Evolutionary conservation across 2,888 invertebrate species (phyloP).

Genomic region (Drosophila glabriapex): DNA sequence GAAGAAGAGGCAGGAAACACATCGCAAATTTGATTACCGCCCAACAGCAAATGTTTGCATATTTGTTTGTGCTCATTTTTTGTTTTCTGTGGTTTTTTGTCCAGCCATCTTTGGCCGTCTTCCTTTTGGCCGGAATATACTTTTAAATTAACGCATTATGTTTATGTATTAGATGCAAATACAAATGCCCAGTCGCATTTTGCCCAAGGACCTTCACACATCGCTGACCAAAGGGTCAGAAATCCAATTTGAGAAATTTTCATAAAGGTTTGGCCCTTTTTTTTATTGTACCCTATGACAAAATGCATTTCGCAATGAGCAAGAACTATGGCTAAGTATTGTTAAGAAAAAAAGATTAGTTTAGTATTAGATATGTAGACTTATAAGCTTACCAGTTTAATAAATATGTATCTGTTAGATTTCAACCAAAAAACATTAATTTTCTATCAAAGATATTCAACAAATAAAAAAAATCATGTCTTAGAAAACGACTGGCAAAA

Average conservation of each 20-base stretch:
- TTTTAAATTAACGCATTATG: constrained; percentile 82
- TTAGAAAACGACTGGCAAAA: too few relatives aligned
- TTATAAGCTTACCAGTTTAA: neutral
- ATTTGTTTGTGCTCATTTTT: constrained; percentile 37
- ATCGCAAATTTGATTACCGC: constrained; percentile 78
- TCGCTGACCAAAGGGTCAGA: constrained; percentile 80
- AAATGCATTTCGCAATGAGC: too few relatives aligned
- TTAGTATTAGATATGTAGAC: neutral
- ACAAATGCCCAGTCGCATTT: constrained; percentile 56
- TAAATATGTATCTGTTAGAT: neutral
- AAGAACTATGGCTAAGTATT: neutral
- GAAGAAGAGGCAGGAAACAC: constrained; percentile 52
- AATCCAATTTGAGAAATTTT: constrained; percentile 76
- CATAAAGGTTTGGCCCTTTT: constrained; percentile 44
- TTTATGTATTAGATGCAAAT: constrained; percentile 82
- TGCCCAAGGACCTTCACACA: constrained; percentile 79
- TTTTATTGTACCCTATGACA: constrained; percentile 28
- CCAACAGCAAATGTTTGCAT: constrained; percentile 63
- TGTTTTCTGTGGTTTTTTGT: constrained; percentile 6
- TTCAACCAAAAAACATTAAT: neutral
- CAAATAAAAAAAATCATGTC: neutral
- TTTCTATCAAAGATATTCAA: neutral
- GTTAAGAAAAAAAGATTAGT: neutral
- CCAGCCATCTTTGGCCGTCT: constrained; percentile 37
- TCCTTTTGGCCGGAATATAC: constrained; percentile 49